These are phyloP conservation scores for Corynorhinus townsendii DNA, from an alignment of 2,113 vertebrate genomes.

Conservation along the genomic window DNA sequence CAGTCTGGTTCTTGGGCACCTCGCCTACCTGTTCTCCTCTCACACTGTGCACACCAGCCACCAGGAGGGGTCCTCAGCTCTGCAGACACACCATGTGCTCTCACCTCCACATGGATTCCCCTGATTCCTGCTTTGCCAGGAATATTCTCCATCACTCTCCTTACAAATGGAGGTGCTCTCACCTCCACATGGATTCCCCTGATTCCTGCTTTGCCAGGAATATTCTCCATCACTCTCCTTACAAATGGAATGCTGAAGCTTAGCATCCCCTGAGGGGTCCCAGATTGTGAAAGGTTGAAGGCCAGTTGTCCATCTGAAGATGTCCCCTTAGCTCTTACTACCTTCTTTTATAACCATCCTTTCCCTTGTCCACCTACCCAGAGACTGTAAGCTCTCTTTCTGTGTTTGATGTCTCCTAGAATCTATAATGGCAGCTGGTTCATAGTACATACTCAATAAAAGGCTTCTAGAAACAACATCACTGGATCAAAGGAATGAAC, in stretches of 20 bases:
- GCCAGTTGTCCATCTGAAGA: not conserved
- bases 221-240: no score
- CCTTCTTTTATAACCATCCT: not conserved
- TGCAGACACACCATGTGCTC: not conserved
- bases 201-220: no score
- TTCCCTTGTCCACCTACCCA: not conserved
- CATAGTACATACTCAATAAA: not conserved
- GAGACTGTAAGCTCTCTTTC: not conserved
- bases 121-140: fast-evolving
- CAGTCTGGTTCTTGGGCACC: not conserved
- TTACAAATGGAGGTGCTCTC: no score
- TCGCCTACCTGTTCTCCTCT: not conserved
- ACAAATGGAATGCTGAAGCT: no score
- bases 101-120: not conserved
- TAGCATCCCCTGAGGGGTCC: no score
- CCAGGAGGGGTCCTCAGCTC: not conserved
- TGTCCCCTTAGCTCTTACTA: not conserved
- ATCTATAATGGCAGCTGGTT: not conserved
- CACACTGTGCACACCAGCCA: not conserved
- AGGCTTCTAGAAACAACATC: not conserved
- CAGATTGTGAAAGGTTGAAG: no score
- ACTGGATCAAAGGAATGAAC: not conserved
- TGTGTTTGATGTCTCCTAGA: not conserved
- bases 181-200: no score
- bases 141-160: not conserved